phyloP scores from a whole-genome alignment of 2,113 vertebrate genomes.

The Sturnus vulgaris region DNA sequence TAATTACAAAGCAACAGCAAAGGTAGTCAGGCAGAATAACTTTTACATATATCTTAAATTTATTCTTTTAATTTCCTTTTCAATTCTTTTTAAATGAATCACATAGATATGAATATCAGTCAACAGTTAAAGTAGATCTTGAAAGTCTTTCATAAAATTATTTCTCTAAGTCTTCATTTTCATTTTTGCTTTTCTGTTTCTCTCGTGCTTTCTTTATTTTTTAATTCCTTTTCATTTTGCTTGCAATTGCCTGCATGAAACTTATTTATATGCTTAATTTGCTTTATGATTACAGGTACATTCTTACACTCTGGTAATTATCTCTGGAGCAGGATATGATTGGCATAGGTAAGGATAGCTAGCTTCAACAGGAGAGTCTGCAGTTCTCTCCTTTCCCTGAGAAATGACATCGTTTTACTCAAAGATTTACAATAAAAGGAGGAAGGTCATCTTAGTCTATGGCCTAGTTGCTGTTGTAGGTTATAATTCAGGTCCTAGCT shows the following conservation, averaged over 20 bases:
- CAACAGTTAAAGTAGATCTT: constrained; percentile 37
- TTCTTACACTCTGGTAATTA: constrained; percentile 29
- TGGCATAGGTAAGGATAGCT: not conserved
- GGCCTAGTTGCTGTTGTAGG: not conserved
- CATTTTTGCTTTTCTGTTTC: not conserved
- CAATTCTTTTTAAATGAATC: not conserved
- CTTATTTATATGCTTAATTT: constrained; percentile 43
- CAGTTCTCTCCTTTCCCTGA: not conserved
- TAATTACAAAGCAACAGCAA: constrained; percentile 8
- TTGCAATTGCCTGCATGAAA: constrained; percentile 3
- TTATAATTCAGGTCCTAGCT: not conserved
- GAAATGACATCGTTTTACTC: not conserved
- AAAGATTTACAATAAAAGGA: not conserved
- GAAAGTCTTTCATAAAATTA: constrained; percentile 10
- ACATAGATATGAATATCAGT: constrained; percentile 39
- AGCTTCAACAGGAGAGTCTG: not conserved
- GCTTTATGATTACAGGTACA: constrained; percentile 1
- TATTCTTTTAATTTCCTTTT: constrained; percentile 50
- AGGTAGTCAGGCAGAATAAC: not conserved
- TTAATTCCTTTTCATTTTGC: not conserved
- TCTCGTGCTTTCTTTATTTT: rapidly evolving
- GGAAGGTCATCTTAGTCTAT: not conserved
- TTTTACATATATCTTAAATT: constrained; percentile 5
- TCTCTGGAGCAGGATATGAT: not conserved
- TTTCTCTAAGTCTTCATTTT: constrained; percentile 6